A percentile compares a stretch with the other conserved stretches of the same genome.
Conservation (phyloP, 2,113 vertebrate species). For the Panthera leo region DNA sequence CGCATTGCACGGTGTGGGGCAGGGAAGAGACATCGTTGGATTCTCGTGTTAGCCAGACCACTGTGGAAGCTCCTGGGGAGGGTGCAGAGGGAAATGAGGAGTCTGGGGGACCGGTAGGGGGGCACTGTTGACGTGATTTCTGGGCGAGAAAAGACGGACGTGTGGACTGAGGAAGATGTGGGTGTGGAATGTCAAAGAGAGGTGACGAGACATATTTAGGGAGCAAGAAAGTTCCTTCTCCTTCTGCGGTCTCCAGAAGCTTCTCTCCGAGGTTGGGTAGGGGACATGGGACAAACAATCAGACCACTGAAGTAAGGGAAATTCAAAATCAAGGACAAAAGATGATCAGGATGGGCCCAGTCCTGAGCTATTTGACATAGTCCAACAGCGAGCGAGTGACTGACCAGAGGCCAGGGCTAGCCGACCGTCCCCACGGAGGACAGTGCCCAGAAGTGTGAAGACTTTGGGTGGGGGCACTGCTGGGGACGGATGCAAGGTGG, state of each 20-base stretch:
- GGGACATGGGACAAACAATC: background rate
- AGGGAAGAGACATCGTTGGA: background rate
- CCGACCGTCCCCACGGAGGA: accelerated
- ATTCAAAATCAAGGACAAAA: background rate
- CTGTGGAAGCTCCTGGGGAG: background rate
- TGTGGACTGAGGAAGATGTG: background rate
- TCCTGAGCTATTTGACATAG: background rate
- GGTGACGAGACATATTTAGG: background rate
- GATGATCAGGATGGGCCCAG: background rate
- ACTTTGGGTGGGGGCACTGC: background rate
- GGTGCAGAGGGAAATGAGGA: background rate
- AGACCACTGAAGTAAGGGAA: background rate
- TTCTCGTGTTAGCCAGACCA: background rate
- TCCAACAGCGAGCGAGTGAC: background rate
- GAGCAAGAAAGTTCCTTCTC: background rate
- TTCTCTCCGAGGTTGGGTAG: background rate
- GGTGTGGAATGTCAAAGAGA: background rate
- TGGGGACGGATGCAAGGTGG: background rate
- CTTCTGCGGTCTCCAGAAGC: background rate
- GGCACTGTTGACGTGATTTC: background rate
- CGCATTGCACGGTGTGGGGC: background rate
- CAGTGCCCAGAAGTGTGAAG: background rate
- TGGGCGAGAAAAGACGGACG: background rate
- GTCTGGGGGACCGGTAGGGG: background rate
- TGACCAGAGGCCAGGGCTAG: background rate